Evolutionary conservation across 2,797 vertebrate genomes (phyloP), one percentile per base, ranked within the genome.

Genomic region (Yasuhikotakia modesta): DNA sequence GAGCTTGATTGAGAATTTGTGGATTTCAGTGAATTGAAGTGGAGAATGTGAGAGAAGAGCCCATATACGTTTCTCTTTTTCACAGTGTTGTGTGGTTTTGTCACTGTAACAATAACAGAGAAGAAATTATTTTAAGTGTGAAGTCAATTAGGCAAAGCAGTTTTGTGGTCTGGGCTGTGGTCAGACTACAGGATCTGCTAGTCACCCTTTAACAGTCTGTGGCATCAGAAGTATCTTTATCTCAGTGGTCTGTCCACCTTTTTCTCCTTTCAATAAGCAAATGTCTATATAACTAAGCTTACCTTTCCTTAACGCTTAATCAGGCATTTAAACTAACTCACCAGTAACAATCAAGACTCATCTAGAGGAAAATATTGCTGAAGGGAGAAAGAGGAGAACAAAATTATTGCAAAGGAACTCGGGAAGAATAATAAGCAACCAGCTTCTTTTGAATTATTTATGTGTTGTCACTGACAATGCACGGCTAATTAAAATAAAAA

Each of bases 401-500:
- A 53, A 73, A 79, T 19, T 27, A 60, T 70, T 50, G 82, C 45
- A 21, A 32, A 74, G 57, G 35, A 69, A 74, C 19, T 58, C 39
- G 14, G 13, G 39, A 53, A 30, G 73, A 80, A 85, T 70, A 70
- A 39, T 66, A 70, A 79, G 39, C 64, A 69, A 14, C 50, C n/a
- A 19, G 43, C 21, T 46, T 43, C 21, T 45, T 65, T 75, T 85
- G 73, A 76, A 86, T 87, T 76, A 79, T 86, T 80, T 73, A 85
- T 83, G 75, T 66, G 39, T 71, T 64, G 65, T 60, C 48, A 52
- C 65, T 67, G 70, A 82, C 79, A 80, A 27, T 27, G 75, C 12
- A 17, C 57, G 30, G 48, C 83, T 86, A 74, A 84, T 86, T 82
- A 75, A 80, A 83, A 81, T 79, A 79, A 78, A 83, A 82, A 57